These are phyloP conservation scores for Tetragonula clypearis DNA, from an alignment of 1,140 invertebrate species.

Conservation along the genomic window DNA sequence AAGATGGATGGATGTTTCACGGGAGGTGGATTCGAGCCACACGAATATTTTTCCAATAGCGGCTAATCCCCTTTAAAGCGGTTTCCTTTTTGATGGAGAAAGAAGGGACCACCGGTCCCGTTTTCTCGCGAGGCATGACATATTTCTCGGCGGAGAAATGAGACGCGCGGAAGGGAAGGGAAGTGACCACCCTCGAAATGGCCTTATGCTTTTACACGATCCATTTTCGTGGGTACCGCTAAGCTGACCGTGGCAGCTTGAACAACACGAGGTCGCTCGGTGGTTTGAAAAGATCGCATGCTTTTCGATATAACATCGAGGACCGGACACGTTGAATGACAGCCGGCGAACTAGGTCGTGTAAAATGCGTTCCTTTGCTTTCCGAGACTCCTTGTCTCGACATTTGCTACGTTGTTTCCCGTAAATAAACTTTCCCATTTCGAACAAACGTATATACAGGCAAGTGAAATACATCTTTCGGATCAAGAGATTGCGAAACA, in stretches of 20 bases:
- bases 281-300: constrained; percentile 19
- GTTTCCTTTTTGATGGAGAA: not conserved
- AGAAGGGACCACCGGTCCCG: not conserved
- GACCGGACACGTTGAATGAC: constrained; percentile 18
- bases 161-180: constrained; percentile 33
- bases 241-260: constrained; percentile 2
- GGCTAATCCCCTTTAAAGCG: constrained; percentile 30
- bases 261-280: not conserved
- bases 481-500: not conserved
- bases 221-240: not conserved
- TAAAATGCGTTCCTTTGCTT: not conserved
- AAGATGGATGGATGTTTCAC: not conserved
- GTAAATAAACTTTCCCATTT: not conserved
- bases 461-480: not conserved
- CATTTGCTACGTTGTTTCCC: not conserved
- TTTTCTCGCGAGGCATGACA: constrained; percentile 38
- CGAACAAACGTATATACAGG: not conserved
- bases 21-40: not conserved
- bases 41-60: constrained; percentile 32
- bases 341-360: constrained; percentile 27
- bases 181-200: constrained; percentile 29
- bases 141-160: constrained; percentile 28
- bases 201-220: constrained; percentile 32
- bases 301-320: constrained; percentile 35
- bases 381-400: not conserved